phyloP scores from a whole-genome alignment of 2,888 invertebrate genomes.

The Leptura quadrifasciata region DNA sequence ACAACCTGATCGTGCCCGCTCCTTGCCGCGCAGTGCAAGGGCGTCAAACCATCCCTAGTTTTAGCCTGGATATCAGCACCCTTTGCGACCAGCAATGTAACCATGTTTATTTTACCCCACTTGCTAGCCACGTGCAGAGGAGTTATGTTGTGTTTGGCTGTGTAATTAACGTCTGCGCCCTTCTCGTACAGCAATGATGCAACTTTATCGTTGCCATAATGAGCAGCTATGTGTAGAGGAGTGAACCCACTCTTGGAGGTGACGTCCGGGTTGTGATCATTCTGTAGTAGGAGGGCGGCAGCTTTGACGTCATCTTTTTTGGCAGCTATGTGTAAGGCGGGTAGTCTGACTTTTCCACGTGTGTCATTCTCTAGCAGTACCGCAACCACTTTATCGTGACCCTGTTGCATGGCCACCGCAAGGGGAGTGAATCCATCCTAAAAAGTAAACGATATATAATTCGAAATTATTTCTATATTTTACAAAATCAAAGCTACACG shows the following conservation, averaged over 20 bases:
- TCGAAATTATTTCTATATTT: no score
- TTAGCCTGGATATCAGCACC: slow-evolving; percentile 94
- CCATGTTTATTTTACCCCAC: slow-evolving; percentile 98
- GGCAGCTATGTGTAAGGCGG: slow-evolving; percentile 98
- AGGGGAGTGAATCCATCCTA: slow-evolving; percentile 98
- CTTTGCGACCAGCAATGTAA: slow-evolving; percentile 89
- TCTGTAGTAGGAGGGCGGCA: slow-evolving; percentile 90
- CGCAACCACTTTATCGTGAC: slow-evolving; percentile 97
- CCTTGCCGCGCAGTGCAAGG: slow-evolving; percentile 96
- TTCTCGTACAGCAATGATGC: slow-evolving; percentile 84
- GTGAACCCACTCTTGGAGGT: slow-evolving; percentile 99
- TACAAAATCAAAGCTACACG: no score
- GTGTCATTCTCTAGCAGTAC: slow-evolving; percentile 97
- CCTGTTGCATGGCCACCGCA: slow-evolving; percentile 99
- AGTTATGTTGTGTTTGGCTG: slow-evolving; percentile 98
- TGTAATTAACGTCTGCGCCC: slow-evolving; percentile 93
- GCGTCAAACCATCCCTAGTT: slow-evolving; percentile 96
- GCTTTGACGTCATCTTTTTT: slow-evolving; percentile 99
- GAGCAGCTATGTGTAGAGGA: slow-evolving; percentile 97
- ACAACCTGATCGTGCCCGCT: slow-evolving; percentile 98
- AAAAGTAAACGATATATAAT: slow-evolving; percentile 61
- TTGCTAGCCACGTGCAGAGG: slow-evolving; percentile 98
- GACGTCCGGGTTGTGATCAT: slow-evolving; percentile 97
- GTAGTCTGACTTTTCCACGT: slow-evolving; percentile 94
- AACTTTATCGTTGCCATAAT: slow-evolving; percentile 95